Conservation (phyloP, 1,140 invertebrate genomes). For the Eciton burchellii region DNA sequence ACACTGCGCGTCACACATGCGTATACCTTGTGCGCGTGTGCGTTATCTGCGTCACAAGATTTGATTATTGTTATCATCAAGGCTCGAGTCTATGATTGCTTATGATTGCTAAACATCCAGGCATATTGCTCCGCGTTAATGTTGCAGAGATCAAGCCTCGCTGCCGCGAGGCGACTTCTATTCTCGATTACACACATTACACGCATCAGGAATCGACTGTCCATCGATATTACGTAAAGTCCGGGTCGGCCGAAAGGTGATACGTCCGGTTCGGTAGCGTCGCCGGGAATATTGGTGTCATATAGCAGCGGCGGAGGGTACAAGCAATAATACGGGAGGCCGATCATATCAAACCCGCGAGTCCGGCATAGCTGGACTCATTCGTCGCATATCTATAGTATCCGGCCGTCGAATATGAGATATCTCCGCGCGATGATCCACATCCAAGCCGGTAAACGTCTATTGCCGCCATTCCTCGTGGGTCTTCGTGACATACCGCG, state of each 20-base stretch:
- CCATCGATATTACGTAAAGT: slow-evolving; percentile 13
- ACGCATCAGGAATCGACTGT: not conserved
- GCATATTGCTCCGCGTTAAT: no score
- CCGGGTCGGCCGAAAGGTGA: slow-evolving; percentile 21
- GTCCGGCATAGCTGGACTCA: slow-evolving; percentile 82
- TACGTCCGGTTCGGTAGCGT: slow-evolving; percentile 58
- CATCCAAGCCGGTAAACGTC: slow-evolving; percentile 82
- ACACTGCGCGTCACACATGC: no score
- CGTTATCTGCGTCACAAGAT: no score
- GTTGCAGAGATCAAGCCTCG: not conserved
- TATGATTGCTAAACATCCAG: no score
- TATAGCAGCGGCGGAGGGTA: slow-evolving; percentile 70
- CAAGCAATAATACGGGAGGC: slow-evolving; percentile 81
- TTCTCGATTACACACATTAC: not conserved
- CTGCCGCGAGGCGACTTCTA: not conserved
- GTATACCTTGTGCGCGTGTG: no score
- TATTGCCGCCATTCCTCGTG: slow-evolving; percentile 85
- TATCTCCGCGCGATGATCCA: slow-evolving; percentile 83
- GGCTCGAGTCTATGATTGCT: no score
- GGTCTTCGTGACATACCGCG: slow-evolving; percentile 80
- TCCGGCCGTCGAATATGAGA: slow-evolving; percentile 84
- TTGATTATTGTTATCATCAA: no score
- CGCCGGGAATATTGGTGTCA: slow-evolving; percentile 81
- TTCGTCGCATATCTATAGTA: slow-evolving; percentile 85
- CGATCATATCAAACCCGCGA: slow-evolving; percentile 80